Conservation (phyloP, 64 coral and sea anemone species). For the Montipora cactus region DNA sequence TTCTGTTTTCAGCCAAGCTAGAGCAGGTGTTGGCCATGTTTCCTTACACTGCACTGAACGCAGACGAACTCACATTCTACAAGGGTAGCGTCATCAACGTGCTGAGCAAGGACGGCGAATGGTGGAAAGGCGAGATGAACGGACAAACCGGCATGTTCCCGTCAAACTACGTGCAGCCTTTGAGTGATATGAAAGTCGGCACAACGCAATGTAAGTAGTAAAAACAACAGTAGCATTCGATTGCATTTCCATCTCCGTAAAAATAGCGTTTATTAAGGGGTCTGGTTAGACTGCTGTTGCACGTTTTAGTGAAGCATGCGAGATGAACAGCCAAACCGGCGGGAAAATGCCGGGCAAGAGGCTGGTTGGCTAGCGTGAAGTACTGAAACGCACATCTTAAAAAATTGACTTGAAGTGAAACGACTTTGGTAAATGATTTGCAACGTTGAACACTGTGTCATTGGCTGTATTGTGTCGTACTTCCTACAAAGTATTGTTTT, state of each 20-base stretch:
- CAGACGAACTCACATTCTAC: constrained; percentile 93
- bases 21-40: constrained; percentile 99
- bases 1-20: constrained; percentile 56
- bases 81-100: constrained; percentile 98
- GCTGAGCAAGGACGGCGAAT: constrained; percentile 83
- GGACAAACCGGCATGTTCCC: constrained; percentile 98
- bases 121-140: constrained; percentile 99
- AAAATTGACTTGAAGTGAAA: no score
- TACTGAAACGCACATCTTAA: no score
- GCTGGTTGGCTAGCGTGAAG: no score
- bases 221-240: no score
- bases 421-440: no score
- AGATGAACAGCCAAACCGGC: no score
- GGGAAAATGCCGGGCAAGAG: no score
- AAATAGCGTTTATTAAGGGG: neutral
- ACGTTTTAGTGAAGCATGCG: no score
- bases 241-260: neutral
- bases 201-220: constrained; percentile 94
- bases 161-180: constrained; percentile 89
- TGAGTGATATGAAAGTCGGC: constrained; percentile 77
- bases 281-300: no score
- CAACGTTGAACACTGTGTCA: no score
- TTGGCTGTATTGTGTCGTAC: no score
- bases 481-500: no score
- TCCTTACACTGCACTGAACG: constrained; percentile 83